These are phyloP conservation scores for Oncorhynchus nerka DNA, from an alignment of 2,113 vertebrate genomes.

Conservation along the genomic window DNA sequence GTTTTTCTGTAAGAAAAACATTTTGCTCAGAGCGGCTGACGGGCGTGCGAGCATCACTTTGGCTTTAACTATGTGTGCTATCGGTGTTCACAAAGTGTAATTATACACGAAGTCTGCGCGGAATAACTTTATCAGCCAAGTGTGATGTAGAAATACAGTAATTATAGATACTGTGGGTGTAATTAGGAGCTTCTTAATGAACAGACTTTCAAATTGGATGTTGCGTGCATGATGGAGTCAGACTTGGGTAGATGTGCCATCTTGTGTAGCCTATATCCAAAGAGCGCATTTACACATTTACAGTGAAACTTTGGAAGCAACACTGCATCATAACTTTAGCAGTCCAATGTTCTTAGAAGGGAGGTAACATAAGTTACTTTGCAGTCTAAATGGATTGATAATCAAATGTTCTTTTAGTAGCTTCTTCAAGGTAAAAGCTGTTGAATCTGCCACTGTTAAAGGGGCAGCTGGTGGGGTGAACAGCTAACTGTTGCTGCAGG, in stretches of 20 bases:
- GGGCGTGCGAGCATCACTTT: slow-evolving; percentile 36
- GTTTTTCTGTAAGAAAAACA: background rate
- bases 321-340: no score
- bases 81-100: slow-evolving; percentile 55
- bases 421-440: no score
- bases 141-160: slow-evolving; percentile 64
- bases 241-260: slow-evolving; percentile 14
- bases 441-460: no score
- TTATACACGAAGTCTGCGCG: slow-evolving; percentile 50
- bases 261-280: no score
- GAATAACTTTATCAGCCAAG: slow-evolving; percentile 58
- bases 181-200: slow-evolving; percentile 68
- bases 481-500: background rate
- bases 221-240: slow-evolving; percentile 28
- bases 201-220: slow-evolving; percentile 59
- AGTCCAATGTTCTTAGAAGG: no score
- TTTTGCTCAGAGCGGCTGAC: slow-evolving; percentile 13
- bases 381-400: no score
- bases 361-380: no score
- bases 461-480: no score
- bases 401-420: no score
- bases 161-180: slow-evolving; percentile 71
- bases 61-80: slow-evolving; percentile 17
- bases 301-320: no score
- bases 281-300: no score